Conservation (phyloP, 2,113 vertebrate genomes). For the Meleagris gallopavo region DNA sequence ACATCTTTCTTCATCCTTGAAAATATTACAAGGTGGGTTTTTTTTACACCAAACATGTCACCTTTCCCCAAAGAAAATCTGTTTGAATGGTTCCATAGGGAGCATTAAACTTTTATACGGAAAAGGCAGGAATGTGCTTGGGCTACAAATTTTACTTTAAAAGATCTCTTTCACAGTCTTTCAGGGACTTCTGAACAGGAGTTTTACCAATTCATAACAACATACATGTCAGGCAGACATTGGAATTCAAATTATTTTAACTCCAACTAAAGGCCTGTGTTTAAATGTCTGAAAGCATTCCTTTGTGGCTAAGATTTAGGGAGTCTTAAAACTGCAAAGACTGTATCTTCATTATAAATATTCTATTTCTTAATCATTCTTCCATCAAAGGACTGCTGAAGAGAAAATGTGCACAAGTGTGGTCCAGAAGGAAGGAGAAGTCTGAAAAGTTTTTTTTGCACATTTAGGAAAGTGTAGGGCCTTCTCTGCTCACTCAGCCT, state of each 20-base stretch:
- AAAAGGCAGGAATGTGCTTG: neutral
- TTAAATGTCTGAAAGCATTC: conserved; percentile 54
- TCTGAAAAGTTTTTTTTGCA: neutral
- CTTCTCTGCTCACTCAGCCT: neutral
- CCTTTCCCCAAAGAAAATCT: neutral
- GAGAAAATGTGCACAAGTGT: neutral
- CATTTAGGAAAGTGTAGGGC: neutral
- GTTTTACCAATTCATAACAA: conserved; percentile 62
- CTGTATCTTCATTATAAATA: neutral
- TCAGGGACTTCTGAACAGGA: conserved; percentile 17
- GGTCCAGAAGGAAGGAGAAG: neutral
- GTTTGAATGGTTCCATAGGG: neutral
- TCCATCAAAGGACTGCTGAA: neutral
- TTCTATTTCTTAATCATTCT: conserved; percentile 12
- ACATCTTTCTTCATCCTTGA: conserved; percentile 1
- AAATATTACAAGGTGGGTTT: neutral
- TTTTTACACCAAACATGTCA: conserved; percentile 21
- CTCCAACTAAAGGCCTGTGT: conserved; percentile 61
- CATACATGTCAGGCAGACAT: conserved; percentile 53
- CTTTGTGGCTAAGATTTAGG: conserved; percentile 48
- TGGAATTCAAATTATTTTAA: conserved; percentile 73
- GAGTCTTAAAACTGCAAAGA: conserved; percentile 30
- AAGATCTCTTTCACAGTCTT: conserved; percentile 40
- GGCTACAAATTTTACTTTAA: neutral
- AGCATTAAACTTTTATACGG: neutral